Conservation (phyloP, 2,113 vertebrate species). For the Athene noctua region DNA sequence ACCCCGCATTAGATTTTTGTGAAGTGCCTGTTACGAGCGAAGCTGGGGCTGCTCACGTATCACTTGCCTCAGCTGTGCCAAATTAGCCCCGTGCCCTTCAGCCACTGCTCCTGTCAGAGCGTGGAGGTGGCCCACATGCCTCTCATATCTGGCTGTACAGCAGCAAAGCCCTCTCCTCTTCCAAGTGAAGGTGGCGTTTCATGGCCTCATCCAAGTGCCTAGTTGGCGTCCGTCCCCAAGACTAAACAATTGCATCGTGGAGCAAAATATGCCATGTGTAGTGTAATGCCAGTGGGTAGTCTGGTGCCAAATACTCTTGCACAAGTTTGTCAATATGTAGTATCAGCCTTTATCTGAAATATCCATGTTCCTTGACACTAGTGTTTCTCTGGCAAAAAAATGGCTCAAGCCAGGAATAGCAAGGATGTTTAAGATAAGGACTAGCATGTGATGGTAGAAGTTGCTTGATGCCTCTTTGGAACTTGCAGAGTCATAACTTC, state of each 20-base stretch:
- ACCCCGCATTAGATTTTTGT: accelerated
- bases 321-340: neutral
- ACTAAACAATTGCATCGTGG: neutral
- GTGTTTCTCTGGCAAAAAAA: neutral
- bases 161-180: neutral
- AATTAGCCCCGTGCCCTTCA: neutral
- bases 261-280: neutral
- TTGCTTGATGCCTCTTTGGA: neutral
- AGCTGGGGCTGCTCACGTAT: accelerated
- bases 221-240: neutral
- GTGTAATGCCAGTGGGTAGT: neutral
- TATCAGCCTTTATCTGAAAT: neutral
- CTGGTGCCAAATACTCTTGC: neutral
- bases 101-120: accelerated
- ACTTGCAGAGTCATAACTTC: neutral
- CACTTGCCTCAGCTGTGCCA: accelerated
- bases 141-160: accelerated
- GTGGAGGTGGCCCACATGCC: accelerated
- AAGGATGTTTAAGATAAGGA: neutral
- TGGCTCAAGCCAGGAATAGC: neutral
- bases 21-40: neutral
- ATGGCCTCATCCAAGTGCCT: neutral
- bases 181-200: accelerated
- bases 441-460: neutral
- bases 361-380: neutral